Base-by-base conservation (phyloP, 2,113 vertebrate genomes). In the Psittacus erithacus region DNA sequence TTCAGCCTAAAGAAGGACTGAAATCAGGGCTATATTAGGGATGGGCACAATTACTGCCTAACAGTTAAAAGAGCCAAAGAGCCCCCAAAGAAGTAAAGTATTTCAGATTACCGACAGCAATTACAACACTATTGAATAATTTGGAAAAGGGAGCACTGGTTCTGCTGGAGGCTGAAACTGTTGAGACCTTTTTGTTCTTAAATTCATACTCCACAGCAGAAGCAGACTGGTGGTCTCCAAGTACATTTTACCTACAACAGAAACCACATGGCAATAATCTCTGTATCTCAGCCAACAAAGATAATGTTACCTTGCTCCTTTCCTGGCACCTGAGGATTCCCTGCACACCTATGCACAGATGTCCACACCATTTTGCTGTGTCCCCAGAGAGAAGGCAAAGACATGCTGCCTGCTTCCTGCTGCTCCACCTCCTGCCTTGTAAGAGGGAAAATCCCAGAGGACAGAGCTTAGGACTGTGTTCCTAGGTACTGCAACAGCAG, bases 371-470 rank as follows among this genome's bases (percentile, higher is more conserved):
- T 69, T 52, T 53, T 75, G 24, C 43, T 62, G 6, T 20, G 27
- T 52, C 19, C 19, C 24, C 38, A 17, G 31, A 39, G 46, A 63
- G 59, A 59, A 43, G 4, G 49, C 12, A 63, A 71, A 67, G 20
- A 85, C 1, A 17, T 0, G 0, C 39, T 77, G 29, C 27, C 33
- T 86, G 29, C 44, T 57, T 74, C 33, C 33, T 62, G 31, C 31
- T 67, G 14, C 46, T 74, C 38, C n/a, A 60, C 2, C 64, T 83
- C 22, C 38, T 24, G 28, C 38, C 50, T 16, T 23, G 29, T 16
- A 77, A 74, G 17, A 73, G 17, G 23, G 6, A 13, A 84, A 67
- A 78, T 70, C 84, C 38, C 73, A 70, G 50, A 80, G 41, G 71
- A 64, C 14, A 46, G 10, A 19, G 19, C 12, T 53, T 39, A 77